Evolutionary conservation across 1,140 invertebrate genomes (phyloP), one percentile per base, ranked within the genome.

Genomic region (Fopius arisanus): DNA sequence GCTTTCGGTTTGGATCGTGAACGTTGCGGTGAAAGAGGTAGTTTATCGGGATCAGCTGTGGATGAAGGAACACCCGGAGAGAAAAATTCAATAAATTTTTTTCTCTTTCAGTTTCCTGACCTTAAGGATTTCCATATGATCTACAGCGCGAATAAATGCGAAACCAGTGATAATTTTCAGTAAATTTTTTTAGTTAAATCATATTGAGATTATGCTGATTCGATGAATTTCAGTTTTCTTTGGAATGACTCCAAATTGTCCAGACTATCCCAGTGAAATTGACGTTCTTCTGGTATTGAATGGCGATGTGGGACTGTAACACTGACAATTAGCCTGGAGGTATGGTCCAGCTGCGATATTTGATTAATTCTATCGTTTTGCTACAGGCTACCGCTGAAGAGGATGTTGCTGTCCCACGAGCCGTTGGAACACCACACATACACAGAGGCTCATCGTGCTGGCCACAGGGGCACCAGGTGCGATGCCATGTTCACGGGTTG

Each of bases 361-460:
- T 26, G 2, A 54, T 54, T 59, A 28, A 28, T 59, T 59, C 54
- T 28, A 59, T 59, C 54, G 23, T 59, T 21, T 59, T 51, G 19
- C 63, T 69, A 1, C 78, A 93, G 92, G 65, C 84, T 94, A 68
- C 93, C 93, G 12, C 86, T 91, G 78, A 89, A 91, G 54, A 89
- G 88, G 73, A 83, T 94, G 12, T n/a, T 73, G 23, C 84, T 91
- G 28, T 84, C 88, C 2, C 87, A 89, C 29, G 93, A 94, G 81
- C 91, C 92, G 6, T 72, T 88, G n/a, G 92, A 92, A 74, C 92
- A 94, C 79, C 84, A 85, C 23, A 88, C 90, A 68, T 94, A 94
- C 78, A 91, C 92, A 70, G 82, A 89, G 63, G 93, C 93, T 16
- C 89, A 92, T 73, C 88, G 86, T 79, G 88, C 89, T 82, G 92